A percentile compares a stretch with the other conserved stretches of the same genome.
Conservation (phyloP, 2,888 invertebrate genomes). For the Azorinus chamasolen region DNA sequence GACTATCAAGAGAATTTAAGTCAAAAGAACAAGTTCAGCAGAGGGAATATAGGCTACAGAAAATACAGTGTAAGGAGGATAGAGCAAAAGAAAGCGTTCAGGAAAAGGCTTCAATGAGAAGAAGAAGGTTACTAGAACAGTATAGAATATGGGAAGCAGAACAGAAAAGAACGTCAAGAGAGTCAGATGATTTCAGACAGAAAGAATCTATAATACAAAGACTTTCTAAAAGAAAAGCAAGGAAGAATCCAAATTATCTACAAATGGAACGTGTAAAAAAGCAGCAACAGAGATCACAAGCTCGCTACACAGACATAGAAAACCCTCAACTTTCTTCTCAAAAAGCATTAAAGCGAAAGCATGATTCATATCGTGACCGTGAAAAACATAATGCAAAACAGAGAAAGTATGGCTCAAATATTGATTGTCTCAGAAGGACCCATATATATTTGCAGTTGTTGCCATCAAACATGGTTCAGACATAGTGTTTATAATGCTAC, state of each 20-base stretch:
- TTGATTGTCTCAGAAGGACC: slow-evolving; percentile 4
- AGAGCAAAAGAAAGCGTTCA: too few relatives aligned
- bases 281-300: neutral
- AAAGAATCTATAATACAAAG: neutral
- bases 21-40: too few relatives aligned
- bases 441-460: slow-evolving; percentile 16
- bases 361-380: neutral
- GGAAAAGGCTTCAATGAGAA: too few relatives aligned
- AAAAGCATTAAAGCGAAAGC: slow-evolving; percentile 6
- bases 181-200: slow-evolving; percentile 4
- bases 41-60: too few relatives aligned
- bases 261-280: slow-evolving; percentile 5
- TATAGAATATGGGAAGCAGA: too few relatives aligned
- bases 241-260: neutral
- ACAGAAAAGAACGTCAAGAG: slow-evolving; percentile 13
- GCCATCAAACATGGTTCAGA: too few relatives aligned
- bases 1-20: too few relatives aligned
- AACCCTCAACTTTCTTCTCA: neutral
- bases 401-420: slow-evolving; percentile 13
- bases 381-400: neutral
- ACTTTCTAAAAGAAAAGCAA: slow-evolving; percentile 7
- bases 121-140: too few relatives aligned
- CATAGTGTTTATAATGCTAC: slow-evolving; percentile 9
- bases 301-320: neutral
- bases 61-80: neutral